A percentile compares a stretch with the other conserved stretches of the same genome.
phyloP scores from a whole-genome alignment of 2,888 invertebrate species.

The Mycogona germanica region DNA sequence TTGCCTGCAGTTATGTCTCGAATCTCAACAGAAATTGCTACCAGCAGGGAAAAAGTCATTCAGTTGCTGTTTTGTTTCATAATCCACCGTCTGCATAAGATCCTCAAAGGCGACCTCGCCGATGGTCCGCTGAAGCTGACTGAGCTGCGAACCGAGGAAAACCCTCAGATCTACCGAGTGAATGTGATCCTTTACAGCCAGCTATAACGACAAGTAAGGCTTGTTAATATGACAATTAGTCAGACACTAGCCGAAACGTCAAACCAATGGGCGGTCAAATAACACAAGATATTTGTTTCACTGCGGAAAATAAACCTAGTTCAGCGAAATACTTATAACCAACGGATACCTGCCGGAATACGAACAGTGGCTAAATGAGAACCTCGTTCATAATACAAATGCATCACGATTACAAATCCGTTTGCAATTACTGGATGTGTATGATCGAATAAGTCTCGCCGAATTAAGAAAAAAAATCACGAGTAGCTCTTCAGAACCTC shows the following conservation, averaged over 20 bases:
- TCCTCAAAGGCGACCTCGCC: conserved; percentile 63
- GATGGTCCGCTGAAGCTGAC: conserved; percentile 55
- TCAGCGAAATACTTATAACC: no score
- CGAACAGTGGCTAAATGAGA: no score
- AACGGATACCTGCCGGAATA: no score
- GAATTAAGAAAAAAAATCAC: no score
- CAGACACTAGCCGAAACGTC: background rate
- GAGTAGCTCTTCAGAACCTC: no score
- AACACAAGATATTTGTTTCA: background rate
- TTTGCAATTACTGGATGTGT: no score
- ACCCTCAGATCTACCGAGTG: conserved; percentile 54
- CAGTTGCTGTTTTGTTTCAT: conserved; percentile 57
- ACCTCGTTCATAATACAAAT: no score
- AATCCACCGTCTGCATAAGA: conserved; percentile 56
- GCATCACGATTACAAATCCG: no score
- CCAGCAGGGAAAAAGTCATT: conserved; percentile 20
- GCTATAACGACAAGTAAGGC: conserved; percentile 40
- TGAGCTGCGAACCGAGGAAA: conserved; percentile 43
- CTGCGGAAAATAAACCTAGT: background rate
- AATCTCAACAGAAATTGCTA: no score
- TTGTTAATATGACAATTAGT: background rate
- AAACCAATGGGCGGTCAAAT: no score
- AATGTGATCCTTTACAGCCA: conserved; percentile 62
- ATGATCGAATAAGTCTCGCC: no score
- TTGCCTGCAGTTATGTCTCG: no score